Base-by-base conservation (phyloP, 2,888 invertebrate species). In the Dexiosoma caninum region DNA sequence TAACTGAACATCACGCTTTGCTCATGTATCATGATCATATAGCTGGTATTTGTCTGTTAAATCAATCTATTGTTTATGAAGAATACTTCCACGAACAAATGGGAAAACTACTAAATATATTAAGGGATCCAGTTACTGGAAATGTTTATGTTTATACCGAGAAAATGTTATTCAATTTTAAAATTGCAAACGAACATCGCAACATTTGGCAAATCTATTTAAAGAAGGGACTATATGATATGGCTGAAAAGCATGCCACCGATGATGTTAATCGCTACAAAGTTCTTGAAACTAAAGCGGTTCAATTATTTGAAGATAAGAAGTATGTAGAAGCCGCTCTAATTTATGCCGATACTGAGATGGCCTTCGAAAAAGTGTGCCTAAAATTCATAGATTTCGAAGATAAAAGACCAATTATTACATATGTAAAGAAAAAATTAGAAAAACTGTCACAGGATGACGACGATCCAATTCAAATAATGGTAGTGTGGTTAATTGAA, bases 401-500 rank as follows among this genome's bases (percentile, higher is more conserved):
- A 72, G 93, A 97, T 87, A 94, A 95, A 77, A 94, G 95, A 83
- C 96, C 98, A 0, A 90, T 99, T 60, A 96, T 97, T 90, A 93
- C 94, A 10, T 98, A 97, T 87, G 91, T 99, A n/a, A 92, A 93
- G 69, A 95, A 93, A 89, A 96, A 98, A 89, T 90, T 99, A 64
- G 94, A 94, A 21, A 92, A 93, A 30, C 88, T 97, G 12, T 19
- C 72, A 10, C 14, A 62, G 3, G 83, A 83, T 3, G 93, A 93
- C 84, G 97, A 98, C 83, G 96, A 97, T 0, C 95, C 97, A 86
- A 94, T 96, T 59, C 97, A 98, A 0, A 96, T 98, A 93, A 92
- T 99, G 40, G 95, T 98, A 0, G 93, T 98, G 69, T 99, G 99
- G 98, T 92, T 98, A 84, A 93, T 97, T 0, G 99, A 99, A 90